Evolutionary conservation across 1,140 invertebrate species (phyloP), one percentile per base, ranked within the genome.

Genomic region (Geopemphigus sp.): DNA sequence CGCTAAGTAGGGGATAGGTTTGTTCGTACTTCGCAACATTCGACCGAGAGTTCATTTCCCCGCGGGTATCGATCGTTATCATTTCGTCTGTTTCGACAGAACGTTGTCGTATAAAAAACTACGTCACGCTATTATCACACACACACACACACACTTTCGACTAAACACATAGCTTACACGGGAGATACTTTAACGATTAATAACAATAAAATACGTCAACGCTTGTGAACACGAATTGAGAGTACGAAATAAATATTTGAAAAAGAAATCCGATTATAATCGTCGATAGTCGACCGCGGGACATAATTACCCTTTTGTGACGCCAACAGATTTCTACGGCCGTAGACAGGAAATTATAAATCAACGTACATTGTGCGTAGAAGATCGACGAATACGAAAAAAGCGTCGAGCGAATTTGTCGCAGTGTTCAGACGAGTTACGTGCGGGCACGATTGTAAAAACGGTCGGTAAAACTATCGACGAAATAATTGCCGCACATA

Each of bases 331-430:
- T 19, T 3, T 5, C 8, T 32, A 32, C 19, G 1, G 24, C 29
- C 22, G 11, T 64, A 26, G 26, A 32, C 10, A 39, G 26, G 26
- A 64, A 64, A 64, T 64, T 64, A 64, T 64, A 64, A 64, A 64
- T 64, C 61, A 64, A 64, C 32, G 10, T 64, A 61, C 59, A 61
- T 61, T 54, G 2, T 54, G 53, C 19, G 5, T 22, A 11, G n/a
- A 57, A 22, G 54, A 50, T 1, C 12, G 22, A 39, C 3, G 32
- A 39, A 22, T 22, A 57, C 19, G 8, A 57, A 11, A 22, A 64
- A 39, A 26, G 19, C 22, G 11, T 39, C 8, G 8, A 50, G 12
- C 47, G 39, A 50, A 50, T 50, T 10, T 50, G 5, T 50, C 12
- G 1, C 4, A 26, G 8, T 26, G 22, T 61, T 26, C 26, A 26